Percentiles rank a stretch among this genome's conserved stretches.
Conservation (phyloP, 2,797 vertebrate species). For the Aeoliscus strigatus region DNA sequence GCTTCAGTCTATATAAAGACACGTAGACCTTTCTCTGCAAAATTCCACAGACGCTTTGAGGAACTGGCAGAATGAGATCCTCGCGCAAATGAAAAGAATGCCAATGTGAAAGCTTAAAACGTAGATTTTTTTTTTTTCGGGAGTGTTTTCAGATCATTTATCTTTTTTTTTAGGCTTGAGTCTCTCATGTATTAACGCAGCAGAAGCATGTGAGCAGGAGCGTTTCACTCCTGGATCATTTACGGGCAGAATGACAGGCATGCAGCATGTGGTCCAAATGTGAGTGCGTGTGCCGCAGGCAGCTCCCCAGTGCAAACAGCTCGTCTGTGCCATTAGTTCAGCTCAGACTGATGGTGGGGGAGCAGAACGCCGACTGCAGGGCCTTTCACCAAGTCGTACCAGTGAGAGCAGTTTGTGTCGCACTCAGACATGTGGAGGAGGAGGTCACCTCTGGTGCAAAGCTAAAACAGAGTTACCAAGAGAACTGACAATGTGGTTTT, state of each 20-base stretch:
- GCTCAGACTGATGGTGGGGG: conserved; percentile 31
- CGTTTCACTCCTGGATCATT: conserved; percentile 41
- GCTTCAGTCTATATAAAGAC: conserved; percentile 54
- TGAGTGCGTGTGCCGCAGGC: conserved; percentile 34
- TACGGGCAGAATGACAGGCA: conserved; percentile 55
- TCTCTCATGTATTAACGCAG: conserved; percentile 6
- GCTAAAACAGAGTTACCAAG: no score
- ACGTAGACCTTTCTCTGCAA: conserved; percentile 51
- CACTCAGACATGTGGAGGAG: conserved; percentile 1
- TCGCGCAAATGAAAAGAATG: conserved; percentile 1
- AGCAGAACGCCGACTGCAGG: conserved; percentile 20
- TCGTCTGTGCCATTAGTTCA: conserved; percentile 38
- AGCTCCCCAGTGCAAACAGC: conserved; percentile 52
- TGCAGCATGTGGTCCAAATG: conserved; percentile 54
- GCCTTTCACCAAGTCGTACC: conserved; percentile 27
- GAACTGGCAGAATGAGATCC: conserved; percentile 22
- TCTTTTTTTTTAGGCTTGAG: conserved; percentile 8
- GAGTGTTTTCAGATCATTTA: no score
- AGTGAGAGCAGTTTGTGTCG: conserved; percentile 20
- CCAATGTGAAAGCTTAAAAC: not conserved
- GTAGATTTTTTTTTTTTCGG: no score
- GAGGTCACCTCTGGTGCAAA: no score
- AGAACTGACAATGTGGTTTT: no score
- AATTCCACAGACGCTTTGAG: conserved; percentile 53
- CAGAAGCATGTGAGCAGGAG: conserved; percentile 20